Evolutionary conservation across 2,113 vertebrate genomes (phyloP).

Genomic region (Rhodinocichla rosea): DNA sequence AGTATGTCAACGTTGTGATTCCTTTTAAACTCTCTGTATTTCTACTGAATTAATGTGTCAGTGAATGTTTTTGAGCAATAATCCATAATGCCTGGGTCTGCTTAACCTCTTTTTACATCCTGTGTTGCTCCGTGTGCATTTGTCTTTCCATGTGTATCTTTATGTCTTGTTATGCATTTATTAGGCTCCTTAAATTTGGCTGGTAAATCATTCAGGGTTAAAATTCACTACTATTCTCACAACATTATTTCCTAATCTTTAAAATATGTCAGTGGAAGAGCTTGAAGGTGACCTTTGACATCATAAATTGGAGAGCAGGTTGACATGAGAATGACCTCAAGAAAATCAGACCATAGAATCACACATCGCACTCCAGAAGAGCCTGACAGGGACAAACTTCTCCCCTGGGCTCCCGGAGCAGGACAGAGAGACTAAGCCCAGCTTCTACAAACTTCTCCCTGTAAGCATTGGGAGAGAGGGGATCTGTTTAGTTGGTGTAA

Average conservation of each 20-base stretch:
- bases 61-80: not conserved
- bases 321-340: conserved; percentile 22
- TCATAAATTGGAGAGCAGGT: not conserved
- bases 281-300: conserved; percentile 34
- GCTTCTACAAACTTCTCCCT: not conserved
- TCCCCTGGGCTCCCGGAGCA: not conserved
- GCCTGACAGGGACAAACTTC: not conserved
- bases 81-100: not conserved
- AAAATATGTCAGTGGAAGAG: conserved; percentile 26
- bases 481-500: not conserved
- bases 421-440: not conserved
- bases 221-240: conserved; percentile 16
- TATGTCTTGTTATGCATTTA: not conserved
- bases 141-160: not conserved
- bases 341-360: not conserved
- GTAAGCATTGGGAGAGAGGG: not conserved
- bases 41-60: not conserved
- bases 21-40: not conserved
- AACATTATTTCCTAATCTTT: conserved; percentile 44
- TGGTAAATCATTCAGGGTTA: not conserved
- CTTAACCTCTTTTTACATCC: not conserved
- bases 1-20: not conserved
- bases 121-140: not conserved
- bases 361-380: not conserved
- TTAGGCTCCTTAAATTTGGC: not conserved